Evolutionary conservation across 2,113 vertebrate genomes (phyloP), one percentile per base, ranked within the genome.

Genomic region (Passerina amoena): DNA sequence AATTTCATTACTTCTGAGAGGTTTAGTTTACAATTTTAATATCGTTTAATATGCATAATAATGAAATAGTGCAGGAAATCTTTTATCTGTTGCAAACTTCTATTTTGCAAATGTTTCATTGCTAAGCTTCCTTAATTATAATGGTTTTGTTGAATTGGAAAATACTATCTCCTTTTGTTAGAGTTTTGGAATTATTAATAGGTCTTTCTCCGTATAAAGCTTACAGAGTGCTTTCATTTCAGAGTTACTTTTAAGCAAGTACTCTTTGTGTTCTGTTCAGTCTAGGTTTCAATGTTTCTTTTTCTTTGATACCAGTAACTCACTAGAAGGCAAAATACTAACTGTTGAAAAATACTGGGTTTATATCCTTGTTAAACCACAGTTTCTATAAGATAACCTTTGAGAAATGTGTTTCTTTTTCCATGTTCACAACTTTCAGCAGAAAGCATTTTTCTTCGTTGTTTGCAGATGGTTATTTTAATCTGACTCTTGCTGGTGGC

Each of bases 361-460:
- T 96, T 96, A 47, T 54, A 25, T 82, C 23, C 47, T 70, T 92
- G 16, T 80, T 94, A 86, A 95, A 59, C 93, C 35, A 65, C 54
- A 79, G 21, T 51, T 89, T 83, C 37, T 92, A n/a, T 60, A 94
- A 66, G 64, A 77, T 83, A 70, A 85, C 69, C 45, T 72, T 79
- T 0, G 5, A 61, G 83, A 84, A 92, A 76, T 33, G 5, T 77
- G 20, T 82, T 93, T 81, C 31, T 86, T 91, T 90, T 89, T 86
- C 28, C 38, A 47, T 79, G 44, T 83, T 88, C 82, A 72, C 0
- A 0, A 33, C 73, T 95, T 91, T 76, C 53, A 86, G n/a, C 56
- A 88, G 63, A 93, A 92, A 89, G 7, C 44, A 31, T 86, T 85
- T 92, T 94, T 94, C 56, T 82, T 90, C 47, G n/a, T 90, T 88